phyloP scores from a whole-genome alignment of 2,797 vertebrate species.

The Loris lydekkerianus region DNA sequence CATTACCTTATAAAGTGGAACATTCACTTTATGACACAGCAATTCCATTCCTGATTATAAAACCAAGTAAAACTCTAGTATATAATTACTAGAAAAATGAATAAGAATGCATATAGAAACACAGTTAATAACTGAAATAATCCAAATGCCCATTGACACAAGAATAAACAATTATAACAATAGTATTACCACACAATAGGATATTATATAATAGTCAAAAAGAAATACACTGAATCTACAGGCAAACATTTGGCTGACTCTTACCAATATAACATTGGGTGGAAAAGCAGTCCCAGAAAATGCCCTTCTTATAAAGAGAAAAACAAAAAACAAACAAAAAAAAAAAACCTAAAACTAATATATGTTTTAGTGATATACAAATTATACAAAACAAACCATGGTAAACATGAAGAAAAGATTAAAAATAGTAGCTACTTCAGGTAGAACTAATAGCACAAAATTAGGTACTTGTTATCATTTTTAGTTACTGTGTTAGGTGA shows the following conservation, averaged over 20 bases:
- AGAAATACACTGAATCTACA: neutral
- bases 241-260: constrained; percentile 7
- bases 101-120: neutral
- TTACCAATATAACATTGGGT: neutral
- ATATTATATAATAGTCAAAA: neutral
- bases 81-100: neutral
- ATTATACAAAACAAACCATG: neutral
- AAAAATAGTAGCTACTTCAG: constrained; percentile 19
- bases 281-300: constrained; percentile 37
- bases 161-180: neutral
- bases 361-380: constrained; percentile 2
- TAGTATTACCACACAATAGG: neutral
- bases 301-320: neutral
- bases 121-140: neutral
- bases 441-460: neutral
- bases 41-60: constrained; percentile 3
- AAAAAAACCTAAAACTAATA: constrained; percentile 3
- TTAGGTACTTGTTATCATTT: neutral
- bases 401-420: constrained; percentile 7
- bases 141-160: neutral
- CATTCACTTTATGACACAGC: neutral
- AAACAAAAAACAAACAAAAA: neutral
- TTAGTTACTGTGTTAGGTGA: neutral
- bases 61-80: neutral
- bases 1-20: neutral